Evolutionary conservation across 2,888 invertebrate genomes (phyloP).

Genomic region (Drosophila subsilvestris): DNA sequence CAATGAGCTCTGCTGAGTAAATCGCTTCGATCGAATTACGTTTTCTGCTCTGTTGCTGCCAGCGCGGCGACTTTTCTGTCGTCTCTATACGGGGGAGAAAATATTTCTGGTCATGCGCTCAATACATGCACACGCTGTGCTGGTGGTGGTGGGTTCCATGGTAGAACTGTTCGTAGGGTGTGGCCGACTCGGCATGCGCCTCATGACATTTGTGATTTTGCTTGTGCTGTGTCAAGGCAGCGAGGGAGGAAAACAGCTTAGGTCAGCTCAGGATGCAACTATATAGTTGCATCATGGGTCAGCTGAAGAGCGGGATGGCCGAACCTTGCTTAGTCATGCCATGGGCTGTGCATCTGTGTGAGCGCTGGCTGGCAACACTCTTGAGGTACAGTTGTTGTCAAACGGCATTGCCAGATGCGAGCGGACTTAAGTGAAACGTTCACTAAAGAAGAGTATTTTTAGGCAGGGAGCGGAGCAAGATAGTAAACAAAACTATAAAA

Average conservation of each 20-base stretch:
- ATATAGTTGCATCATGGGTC: background rate
- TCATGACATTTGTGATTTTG: constrained; percentile 49
- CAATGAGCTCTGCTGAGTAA: constrained; percentile 73
- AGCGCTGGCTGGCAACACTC: constrained; percentile 80
- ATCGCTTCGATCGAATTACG: constrained; percentile 79
- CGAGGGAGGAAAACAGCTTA: background rate
- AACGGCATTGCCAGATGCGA: constrained; percentile 73
- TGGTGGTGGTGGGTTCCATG: constrained; percentile 60
- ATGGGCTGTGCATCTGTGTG: constrained; percentile 57
- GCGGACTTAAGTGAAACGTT: constrained; percentile 53
- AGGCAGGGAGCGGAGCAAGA: constrained; percentile 25
- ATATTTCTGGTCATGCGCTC: constrained; percentile 69
- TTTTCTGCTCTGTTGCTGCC: constrained; percentile 58
- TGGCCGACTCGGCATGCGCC: constrained; percentile 20
- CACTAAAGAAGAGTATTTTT: constrained; percentile 62
- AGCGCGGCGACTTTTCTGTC: constrained; percentile 66
- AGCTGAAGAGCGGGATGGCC: constrained; percentile 37
- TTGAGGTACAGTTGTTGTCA: constrained; percentile 79
- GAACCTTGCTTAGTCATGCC: background rate
- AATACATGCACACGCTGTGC: constrained; percentile 43
- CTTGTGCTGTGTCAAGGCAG: background rate
- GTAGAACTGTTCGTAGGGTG: constrained; percentile 9
- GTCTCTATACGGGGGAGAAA: constrained; percentile 73
- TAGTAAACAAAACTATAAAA: constrained; percentile 46
- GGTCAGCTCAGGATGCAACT: too few species aligned